phyloP scores from a whole-genome alignment of 2,113 vertebrate genomes.

The Xenopus borealis region DNA sequence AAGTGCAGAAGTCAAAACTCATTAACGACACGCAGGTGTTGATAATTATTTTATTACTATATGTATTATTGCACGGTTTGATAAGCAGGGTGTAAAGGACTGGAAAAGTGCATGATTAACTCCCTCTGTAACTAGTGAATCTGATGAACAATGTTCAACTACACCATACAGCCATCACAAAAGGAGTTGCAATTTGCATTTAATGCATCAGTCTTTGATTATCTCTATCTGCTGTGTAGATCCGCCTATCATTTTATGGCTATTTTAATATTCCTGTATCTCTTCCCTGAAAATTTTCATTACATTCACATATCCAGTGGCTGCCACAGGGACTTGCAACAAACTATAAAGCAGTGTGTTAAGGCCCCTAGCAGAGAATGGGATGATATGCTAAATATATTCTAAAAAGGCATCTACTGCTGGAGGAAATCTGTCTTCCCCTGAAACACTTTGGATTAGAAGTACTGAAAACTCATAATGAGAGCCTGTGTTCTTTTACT shows the following conservation, averaged over 20 bases:
- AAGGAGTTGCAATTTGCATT: slow-evolving; percentile 1
- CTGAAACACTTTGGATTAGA: not conserved
- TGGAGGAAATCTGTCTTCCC: not conserved
- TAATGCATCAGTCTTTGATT: not conserved
- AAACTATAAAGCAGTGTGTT: not conserved
- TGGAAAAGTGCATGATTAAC: slow-evolving; percentile 25
- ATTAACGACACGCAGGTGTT: not conserved
- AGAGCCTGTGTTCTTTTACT: slow-evolving; percentile 57
- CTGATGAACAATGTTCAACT: not conserved
- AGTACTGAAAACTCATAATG: not conserved
- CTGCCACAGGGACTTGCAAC: slow-evolving; percentile 7
- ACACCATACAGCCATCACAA: not conserved
- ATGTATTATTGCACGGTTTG: slow-evolving; percentile 34
- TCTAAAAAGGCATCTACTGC: slow-evolving; percentile 4
- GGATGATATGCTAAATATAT: not conserved
- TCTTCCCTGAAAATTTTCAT: slow-evolving; percentile 26
- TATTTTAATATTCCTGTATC: slow-evolving; percentile 8
- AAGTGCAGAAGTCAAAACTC: too few species aligned
- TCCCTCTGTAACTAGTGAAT: not conserved
- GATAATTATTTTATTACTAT: slow-evolving; percentile 30
- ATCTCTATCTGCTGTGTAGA: not conserved
- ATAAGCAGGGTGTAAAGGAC: slow-evolving; percentile 19
- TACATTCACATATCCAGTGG: slow-evolving; percentile 30
- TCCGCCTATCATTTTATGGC: slow-evolving; percentile 17
- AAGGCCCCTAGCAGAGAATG: not conserved